Evolutionary conservation across 1,140 invertebrate genomes (phyloP).

Genomic region (Zophobas atratus): DNA sequence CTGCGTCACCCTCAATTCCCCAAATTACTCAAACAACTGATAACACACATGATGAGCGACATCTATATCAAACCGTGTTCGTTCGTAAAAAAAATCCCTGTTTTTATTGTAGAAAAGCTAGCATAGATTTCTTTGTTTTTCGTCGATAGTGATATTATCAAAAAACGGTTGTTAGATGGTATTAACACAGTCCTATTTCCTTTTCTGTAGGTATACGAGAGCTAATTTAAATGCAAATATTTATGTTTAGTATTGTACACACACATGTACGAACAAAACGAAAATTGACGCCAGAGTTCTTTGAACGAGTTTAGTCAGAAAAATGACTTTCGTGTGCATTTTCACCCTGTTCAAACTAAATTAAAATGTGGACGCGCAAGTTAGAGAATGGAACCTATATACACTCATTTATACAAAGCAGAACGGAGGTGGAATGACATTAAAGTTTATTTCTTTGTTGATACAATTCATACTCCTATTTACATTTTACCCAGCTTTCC

Average conservation of each 20-base stretch:
- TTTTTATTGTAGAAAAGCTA: background rate
- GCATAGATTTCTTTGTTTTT: background rate
- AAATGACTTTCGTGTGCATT: constrained; percentile 16
- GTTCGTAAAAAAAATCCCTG: background rate
- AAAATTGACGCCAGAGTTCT: constrained; percentile 1
- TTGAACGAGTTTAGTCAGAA: constrained; percentile 9
- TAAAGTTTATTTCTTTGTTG: constrained; percentile 45
- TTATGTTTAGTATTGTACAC: background rate
- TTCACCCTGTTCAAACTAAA: constrained; percentile 25
- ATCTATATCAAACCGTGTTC: background rate
- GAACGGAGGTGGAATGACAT: constrained; percentile 40
- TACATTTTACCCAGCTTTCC: constrained; percentile 41
- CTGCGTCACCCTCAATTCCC: constrained; percentile 20
- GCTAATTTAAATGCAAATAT: constrained; percentile 17
- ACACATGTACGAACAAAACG: background rate
- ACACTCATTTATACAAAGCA: constrained; percentile 28
- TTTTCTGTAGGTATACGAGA: background rate
- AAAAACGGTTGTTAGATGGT: background rate
- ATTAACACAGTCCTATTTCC: background rate
- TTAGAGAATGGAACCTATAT: constrained; percentile 25
- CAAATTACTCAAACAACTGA: constrained; percentile 34
- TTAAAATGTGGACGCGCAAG: constrained; percentile 35
- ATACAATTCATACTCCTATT: constrained; percentile 44
- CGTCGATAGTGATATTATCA: background rate
- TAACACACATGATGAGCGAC: constrained; percentile 12